These are phyloP conservation scores for Atrichornis clamosus DNA, from an alignment of 2,113 vertebrate species.

Conservation along the genomic window DNA sequence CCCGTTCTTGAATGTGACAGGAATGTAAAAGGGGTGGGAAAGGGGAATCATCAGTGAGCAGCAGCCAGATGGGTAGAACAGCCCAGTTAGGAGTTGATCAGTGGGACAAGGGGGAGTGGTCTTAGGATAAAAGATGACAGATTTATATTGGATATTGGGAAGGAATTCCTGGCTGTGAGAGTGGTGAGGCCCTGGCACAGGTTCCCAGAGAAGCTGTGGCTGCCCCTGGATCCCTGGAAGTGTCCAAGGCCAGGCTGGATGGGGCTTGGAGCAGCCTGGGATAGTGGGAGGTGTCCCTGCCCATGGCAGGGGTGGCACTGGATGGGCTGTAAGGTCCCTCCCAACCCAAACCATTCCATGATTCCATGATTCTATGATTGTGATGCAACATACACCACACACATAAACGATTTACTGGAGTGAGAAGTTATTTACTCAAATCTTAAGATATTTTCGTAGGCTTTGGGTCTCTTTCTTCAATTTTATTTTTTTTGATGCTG, in stretches of 20 bases:
- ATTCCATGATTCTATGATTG: rapidly evolving
- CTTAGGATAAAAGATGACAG: not conserved
- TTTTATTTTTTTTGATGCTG: not conserved
- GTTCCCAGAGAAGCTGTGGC: not conserved
- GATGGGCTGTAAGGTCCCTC: not conserved
- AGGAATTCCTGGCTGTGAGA: not conserved
- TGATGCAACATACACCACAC: not conserved
- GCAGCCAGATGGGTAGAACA: not conserved
- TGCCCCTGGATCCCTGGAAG: not conserved
- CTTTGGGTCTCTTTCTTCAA: not conserved
- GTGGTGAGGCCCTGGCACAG: not conserved
- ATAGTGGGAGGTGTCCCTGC: not conserved
- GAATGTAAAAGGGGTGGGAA: not conserved
- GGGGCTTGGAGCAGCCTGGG: not conserved
- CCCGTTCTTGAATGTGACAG: not conserved
- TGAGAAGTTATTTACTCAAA: not conserved
- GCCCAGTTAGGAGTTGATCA: not conserved
- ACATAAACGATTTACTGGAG: not conserved
- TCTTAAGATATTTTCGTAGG: rapidly evolving
- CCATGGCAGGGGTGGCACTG: not conserved
- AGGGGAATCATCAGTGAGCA: not conserved
- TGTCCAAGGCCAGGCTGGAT: not conserved
- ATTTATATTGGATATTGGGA: not conserved
- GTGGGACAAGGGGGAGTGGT: rapidly evolving
- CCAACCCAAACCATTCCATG: not conserved